Evolutionary conservation across 2,888 invertebrate species (phyloP), one percentile per base, ranked within the genome.

Genomic region (Microchrysa polita): DNA sequence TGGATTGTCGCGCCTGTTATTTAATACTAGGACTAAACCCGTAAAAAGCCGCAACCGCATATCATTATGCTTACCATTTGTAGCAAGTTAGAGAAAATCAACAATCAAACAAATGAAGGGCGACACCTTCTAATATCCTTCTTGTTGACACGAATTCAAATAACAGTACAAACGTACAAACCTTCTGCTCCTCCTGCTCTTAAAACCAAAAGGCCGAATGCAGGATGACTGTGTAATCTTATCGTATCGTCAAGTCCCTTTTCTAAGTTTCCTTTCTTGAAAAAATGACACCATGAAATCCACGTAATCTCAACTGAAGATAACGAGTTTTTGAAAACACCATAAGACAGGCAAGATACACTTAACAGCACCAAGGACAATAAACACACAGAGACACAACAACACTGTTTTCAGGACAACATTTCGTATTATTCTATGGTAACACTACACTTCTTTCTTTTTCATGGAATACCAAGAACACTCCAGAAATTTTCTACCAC

Each of bases 271-370:
- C 9, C 42, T 57, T 40, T 57, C 57, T 55, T 40, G 10, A n/a
- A 18, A 48, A 23, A 34, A 18, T 22, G 23, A 9, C 55, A 57
- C 40, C 44, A n/a, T 61, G 40, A 65, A 18, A 65, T 48, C 65
- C n/a, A 14, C 18, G 18, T 20, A 53, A 69, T 55, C 69, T 27
- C 12, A 57, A 55, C 55, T 12, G 40, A 16, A 14, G 69, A 69
- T 69, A 69, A 69, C 69, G 69, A 69, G 69, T 69, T 69, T 69
- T 55, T 57, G 69, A 69, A 18, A 10, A 40, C 65, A 65, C 44
- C n/a, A n/a, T 20, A 22, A 48, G 5, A 44, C 12, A 42, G 14
- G 48, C 34, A 22, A 40, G n/a, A 69, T 34, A 42, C 23, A 55
- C 69, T 69, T 69, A 40, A 16, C n/a, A n/a, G n/a, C 69, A 69